Percentiles rank a stretch among this genome's conserved stretches.
phyloP scores from a whole-genome alignment of 37 sponge, comb jelly and placozoan species.

The Theonella swinhoei region DNA sequence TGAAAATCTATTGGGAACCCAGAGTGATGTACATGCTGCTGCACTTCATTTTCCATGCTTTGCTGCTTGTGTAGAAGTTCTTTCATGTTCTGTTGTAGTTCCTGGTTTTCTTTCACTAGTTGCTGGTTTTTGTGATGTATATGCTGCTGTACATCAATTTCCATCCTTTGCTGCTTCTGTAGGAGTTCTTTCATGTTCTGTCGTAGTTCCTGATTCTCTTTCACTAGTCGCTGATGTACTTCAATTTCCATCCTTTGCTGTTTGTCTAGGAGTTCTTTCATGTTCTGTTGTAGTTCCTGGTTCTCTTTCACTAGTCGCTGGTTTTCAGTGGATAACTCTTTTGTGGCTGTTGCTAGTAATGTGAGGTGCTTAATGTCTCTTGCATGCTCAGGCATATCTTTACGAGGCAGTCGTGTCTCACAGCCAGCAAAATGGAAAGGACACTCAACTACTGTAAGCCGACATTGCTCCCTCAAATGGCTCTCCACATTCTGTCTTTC shows the following conservation, averaged over 20 bases:
- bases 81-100: no score
- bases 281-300: background rate
- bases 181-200: no score
- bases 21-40: no score
- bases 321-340: background rate
- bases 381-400: background rate
- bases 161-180: no score
- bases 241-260: background rate
- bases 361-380: background rate
- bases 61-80: no score
- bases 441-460: background rate
- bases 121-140: no score
- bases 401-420: background rate
- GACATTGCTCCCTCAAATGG: background rate
- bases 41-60: no score
- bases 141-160: no score
- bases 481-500: background rate
- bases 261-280: background rate
- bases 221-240: background rate
- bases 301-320: background rate
- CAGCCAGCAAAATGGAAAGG: constrained; percentile 3
- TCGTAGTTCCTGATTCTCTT: no score
- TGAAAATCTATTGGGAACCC: no score
- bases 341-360: background rate
- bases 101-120: background rate